Evolutionary conservation across 2,888 invertebrate species (phyloP).

Genomic region (Drosophila merina): DNA sequence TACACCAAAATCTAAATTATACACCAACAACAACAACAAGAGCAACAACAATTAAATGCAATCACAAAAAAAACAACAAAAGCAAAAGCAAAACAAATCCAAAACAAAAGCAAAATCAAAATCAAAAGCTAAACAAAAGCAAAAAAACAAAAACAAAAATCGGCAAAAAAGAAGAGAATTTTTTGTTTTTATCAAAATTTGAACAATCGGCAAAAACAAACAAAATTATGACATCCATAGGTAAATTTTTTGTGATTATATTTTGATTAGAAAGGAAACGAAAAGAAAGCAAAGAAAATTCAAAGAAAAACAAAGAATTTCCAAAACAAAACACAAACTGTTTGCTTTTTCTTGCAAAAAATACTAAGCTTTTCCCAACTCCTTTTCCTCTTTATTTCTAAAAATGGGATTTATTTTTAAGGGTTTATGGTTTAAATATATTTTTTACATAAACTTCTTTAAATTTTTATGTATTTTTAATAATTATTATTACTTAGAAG

Average conservation of each 20-base stretch:
- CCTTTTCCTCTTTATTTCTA: background rate
- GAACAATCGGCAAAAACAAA: slow-evolving; percentile 66
- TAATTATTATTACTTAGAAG: background rate
- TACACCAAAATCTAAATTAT: slow-evolving; percentile 3
- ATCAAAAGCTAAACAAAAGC: slow-evolving; percentile 7
- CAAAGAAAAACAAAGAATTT: background rate
- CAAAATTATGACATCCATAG: slow-evolving; percentile 84
- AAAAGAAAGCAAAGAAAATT: background rate
- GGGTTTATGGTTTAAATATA: background rate
- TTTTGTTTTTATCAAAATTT: slow-evolving; percentile 56
- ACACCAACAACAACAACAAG: slow-evolving; percentile 3
- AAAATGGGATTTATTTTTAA: background rate
- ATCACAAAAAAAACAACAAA: slow-evolving; percentile 14
- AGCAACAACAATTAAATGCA: slow-evolving; percentile 20
- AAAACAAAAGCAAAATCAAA: background rate
- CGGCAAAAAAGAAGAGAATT: slow-evolving; percentile 38
- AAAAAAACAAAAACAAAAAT: slow-evolving; percentile 18
- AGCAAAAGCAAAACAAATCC: slow-evolving; percentile 1
- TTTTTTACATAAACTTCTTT: background rate
- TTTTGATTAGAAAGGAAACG: background rate
- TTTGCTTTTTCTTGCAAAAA: background rate
- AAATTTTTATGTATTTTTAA: background rate
- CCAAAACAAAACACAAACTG: background rate
- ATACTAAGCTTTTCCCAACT: background rate
- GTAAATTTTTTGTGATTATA: slow-evolving; percentile 70